Evolutionary conservation across 2,888 invertebrate genomes (phyloP), one percentile per base, ranked within the genome.

Genomic region (Caradrina clavipalpis): DNA sequence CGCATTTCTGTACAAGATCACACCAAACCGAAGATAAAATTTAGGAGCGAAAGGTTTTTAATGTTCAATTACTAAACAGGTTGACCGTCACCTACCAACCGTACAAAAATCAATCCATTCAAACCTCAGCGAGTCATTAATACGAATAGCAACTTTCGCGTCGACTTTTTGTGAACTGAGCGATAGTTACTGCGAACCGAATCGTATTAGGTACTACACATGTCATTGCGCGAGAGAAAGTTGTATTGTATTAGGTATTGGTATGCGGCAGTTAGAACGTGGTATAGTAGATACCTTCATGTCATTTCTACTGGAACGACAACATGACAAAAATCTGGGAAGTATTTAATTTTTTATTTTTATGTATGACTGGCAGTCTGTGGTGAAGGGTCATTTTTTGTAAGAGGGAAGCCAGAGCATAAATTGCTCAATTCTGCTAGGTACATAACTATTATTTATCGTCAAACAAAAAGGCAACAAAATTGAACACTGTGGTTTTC

Each of bases 191-290:
- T 65, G 69, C 70, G 68, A 74, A 57, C 77, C 60, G 58, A 80
- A 76, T 76, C 56, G 73, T 71, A 78, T 72, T 76, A n/a, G n/a
- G n/a, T n/a, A 80, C 84, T 73, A 81, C 79, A 81, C 86, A 82
- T 83, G 89, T 84, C 82, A 84, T 73, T 82, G 74, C 76, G 68
- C 73, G 64, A 70, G 82, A 87, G 85, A 92, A 92, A 91, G 91
- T 90, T 50, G 82, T 71, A 83, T 85, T 82, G 78, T 81, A 82
- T 81, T 78, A 76, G 64, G 26, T 53, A 70, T 69, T 67, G 81
- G 84, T 71, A 85, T 85, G 84, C 84, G 78, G 84, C 62, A 75
- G 78, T 84, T 78, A 82, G 86, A 84, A 80, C 85, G 86, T 81
- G 84, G 77, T 87, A 49, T 2, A 49, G 10, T 17, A 35, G 19